Evolutionary conservation across 2,113 vertebrate genomes (phyloP), one percentile per base, ranked within the genome.

Genomic region (Monarcha castaneiventris): DNA sequence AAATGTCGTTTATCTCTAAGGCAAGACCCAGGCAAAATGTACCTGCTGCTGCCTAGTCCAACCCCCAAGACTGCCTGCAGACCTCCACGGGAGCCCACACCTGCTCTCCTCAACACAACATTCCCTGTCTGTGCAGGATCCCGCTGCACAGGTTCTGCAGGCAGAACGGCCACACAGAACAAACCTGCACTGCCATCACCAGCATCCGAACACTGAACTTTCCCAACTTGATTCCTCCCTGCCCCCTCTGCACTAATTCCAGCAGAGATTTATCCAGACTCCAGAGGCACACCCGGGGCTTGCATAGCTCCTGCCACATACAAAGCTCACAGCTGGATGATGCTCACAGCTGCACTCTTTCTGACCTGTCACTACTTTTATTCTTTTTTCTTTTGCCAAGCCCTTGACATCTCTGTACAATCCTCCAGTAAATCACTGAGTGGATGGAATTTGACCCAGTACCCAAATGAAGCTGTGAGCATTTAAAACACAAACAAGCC

Each of bases 101-200:
- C 15, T 10, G 17, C 10, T 16, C 19, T 44, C 44, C 41, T 10
- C 4, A 18, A 16, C 0, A 0, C 1, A 0, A 15, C 2, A 0
- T 4, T 64, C 89, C 62, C 55, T 10, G 5, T 17, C 18, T 14
- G 15, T 2, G 27, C 1, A 0, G 2, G 27, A 21, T 18, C 46
- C 35, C 6, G 1, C 2, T 2, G 18, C 39, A 30, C 1, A 2
- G 37, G 68, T 51, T 69, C 26, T 1, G 0, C 22, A 4, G 17
- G 26, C 58, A 72, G 32, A 63, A 18, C 6, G 2, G 41, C 71
- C 3, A 0, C 68, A 7, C 2, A 1, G 3, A 58, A 11, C 30
- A 37, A 78, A 59, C 61, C 41, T 8, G 39, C 46, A 16, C 6
- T 1, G 1, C 69, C 21, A 18, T 0, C 3, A 7, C 8, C 56